phyloP scores from a whole-genome alignment of 2,888 invertebrate genomes.

The Mythimna lalbum region DNA sequence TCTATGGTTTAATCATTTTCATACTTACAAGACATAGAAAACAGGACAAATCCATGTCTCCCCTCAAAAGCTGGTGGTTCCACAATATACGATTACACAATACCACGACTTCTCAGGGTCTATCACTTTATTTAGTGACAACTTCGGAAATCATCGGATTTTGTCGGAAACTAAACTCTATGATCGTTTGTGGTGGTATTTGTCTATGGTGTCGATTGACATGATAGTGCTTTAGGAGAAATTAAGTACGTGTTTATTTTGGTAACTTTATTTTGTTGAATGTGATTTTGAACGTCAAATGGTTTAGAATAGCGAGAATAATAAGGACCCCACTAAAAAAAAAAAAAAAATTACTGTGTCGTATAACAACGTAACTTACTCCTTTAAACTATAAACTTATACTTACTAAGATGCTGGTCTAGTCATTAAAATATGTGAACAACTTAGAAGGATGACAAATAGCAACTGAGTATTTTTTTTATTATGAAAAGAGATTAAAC shows the following conservation, averaged over 20 bases:
- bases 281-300: conserved; percentile 19
- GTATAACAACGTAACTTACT: too few relatives aligned
- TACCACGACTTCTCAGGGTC: conserved; percentile 49
- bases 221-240: conserved; percentile 45
- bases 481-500: conserved; percentile 13
- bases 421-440: background rate
- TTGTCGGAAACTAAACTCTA: conserved; percentile 56
- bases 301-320: background rate
- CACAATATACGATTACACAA: conserved; percentile 80
- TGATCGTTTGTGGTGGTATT: conserved; percentile 54
- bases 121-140: conserved; percentile 76
- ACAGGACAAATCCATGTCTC: conserved; percentile 30
- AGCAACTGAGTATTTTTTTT: conserved; percentile 20
- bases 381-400: background rate
- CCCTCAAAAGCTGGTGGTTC: conserved; percentile 56
- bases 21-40: background rate
- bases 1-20: background rate
- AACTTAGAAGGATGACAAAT: conserved; percentile 6
- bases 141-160: conserved; percentile 48
- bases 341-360: too few relatives aligned
- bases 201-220: conserved; percentile 56
- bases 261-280: conserved; percentile 28
- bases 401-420: conserved; percentile 14
- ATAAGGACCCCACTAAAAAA: too few relatives aligned
- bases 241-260: conserved; percentile 56